Evolutionary conservation across 2,113 vertebrate genomes (phyloP), one percentile per base, ranked within the genome.

Genomic region (Caranx ignobilis): DNA sequence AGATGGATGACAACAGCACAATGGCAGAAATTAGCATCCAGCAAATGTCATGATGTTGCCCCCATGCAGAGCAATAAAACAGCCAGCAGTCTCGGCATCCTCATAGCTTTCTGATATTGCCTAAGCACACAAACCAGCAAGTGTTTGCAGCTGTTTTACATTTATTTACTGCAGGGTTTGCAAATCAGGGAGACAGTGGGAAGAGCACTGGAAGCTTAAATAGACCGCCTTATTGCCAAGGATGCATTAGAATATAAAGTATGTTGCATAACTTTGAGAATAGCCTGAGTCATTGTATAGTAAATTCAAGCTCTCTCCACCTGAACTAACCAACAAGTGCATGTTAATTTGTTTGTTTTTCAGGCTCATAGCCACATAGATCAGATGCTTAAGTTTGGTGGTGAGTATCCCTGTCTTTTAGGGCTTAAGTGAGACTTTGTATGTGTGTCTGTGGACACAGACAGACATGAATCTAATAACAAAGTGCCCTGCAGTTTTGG

Each of bases 21-120:
- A 56, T 21, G 6, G 43, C 65, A 64, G 54, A 83, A 79, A 92
- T 88, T 84, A 88, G 73, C 86, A 90, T 83, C 84, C 70, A 52
- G 89, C 81, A 56, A 87, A 77, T 77, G 79, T 66, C 84, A 76
- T 69, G 61, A 92, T 81, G 83, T 67, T 71, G 81, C 81, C 73
- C 78, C 37, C 86, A 82, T 73, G 88, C 81, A 37, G 86, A 87
- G 89, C 86, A 84, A 87, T 84, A 76, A 89, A 83, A 88, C 87
- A 90, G 83, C 79, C 66, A 57, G 86, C 32, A 59, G 73, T 81
- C 89, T 62, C 79, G 39, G 85, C 79, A 61, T 67, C 75, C 70
- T 78, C 62, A 34, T 60, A 13, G 75, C 63, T 50, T 56, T 50
- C 34, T 60, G 60, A 77, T 73, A 65, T 85, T 67, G 63, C 64